Percentiles rank a stretch among this genome's conserved stretches.
Evolutionary conservation across 2,888 invertebrate species (phyloP).

Genomic region (Muscina levida): DNA sequence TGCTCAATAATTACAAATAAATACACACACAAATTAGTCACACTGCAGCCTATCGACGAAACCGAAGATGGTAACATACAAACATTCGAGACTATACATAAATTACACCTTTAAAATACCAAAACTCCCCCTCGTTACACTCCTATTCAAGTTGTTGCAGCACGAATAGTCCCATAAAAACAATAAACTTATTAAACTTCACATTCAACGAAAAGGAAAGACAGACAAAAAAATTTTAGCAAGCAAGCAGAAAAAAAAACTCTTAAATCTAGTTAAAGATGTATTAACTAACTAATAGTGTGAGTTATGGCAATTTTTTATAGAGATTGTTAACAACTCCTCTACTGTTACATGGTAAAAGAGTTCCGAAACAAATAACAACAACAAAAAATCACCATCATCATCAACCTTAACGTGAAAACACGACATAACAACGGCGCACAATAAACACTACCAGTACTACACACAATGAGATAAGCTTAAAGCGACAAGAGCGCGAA

Average conservation of each 20-base stretch:
- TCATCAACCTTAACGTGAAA: no score
- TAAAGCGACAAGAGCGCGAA: neutral
- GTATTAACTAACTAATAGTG: slow-evolving; percentile 35
- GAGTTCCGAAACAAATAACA: no score
- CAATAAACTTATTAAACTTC: slow-evolving; percentile 7
- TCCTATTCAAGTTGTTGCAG: neutral
- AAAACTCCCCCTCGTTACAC: neutral
- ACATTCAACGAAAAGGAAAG: neutral
- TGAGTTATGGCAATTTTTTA: slow-evolving; percentile 49
- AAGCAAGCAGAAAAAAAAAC: no score
- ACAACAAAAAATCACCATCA: no score
- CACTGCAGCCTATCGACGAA: neutral
- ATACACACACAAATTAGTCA: no score
- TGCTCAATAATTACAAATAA: no score
- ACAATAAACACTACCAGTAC: no score
- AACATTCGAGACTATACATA: neutral
- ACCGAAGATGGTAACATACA: no score
- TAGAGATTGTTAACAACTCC: slow-evolving; percentile 43
- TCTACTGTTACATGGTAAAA: neutral
- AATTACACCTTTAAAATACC: neutral
- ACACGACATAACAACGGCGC: no score
- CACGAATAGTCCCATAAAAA: neutral
- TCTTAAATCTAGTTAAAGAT: no score
- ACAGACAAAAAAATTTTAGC: neutral
- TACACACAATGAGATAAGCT: no score